A percentile compares a stretch with the other conserved stretches of the same genome.
Evolutionary conservation across 2,113 vertebrate species (phyloP).

Genomic region (Ptilonorhynchus violaceus): DNA sequence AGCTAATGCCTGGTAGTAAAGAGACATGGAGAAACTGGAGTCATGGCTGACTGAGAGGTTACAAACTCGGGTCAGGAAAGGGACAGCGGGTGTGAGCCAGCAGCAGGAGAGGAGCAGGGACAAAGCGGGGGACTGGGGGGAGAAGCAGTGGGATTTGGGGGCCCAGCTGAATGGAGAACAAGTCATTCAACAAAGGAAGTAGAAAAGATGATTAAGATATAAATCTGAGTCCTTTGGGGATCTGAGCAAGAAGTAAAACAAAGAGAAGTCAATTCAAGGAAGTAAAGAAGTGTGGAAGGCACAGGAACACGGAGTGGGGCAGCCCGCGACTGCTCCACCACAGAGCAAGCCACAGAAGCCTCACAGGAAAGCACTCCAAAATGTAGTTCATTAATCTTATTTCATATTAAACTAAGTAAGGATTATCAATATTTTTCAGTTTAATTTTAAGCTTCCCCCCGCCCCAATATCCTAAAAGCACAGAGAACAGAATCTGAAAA

Average conservation of each 20-base stretch:
- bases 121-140: not conserved
- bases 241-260: not conserved
- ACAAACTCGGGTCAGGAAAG: not conserved
- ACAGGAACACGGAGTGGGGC: not conserved
- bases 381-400: not conserved
- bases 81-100: not conserved
- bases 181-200: not conserved
- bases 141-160: not conserved
- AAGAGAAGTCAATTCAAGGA: constrained; percentile 8
- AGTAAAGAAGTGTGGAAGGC: not conserved
- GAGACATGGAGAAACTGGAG: not conserved
- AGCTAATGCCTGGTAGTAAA: not conserved
- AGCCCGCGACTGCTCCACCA: not conserved
- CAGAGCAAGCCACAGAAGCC: not conserved
- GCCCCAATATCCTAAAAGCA: not conserved
- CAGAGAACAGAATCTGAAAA: not conserved
- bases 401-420: not conserved
- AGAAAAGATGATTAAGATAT: not conserved
- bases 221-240: constrained; percentile 1
- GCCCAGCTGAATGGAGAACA: not conserved
- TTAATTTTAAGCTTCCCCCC: not conserved
- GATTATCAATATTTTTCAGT: not conserved
- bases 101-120: not conserved
- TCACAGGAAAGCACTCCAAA: not conserved
- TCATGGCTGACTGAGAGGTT: not conserved